Percentiles rank a stretch among this genome's conserved stretches.
Conservation (phyloP, 2,888 invertebrate species). For the Tetragonula carbonaria region DNA sequence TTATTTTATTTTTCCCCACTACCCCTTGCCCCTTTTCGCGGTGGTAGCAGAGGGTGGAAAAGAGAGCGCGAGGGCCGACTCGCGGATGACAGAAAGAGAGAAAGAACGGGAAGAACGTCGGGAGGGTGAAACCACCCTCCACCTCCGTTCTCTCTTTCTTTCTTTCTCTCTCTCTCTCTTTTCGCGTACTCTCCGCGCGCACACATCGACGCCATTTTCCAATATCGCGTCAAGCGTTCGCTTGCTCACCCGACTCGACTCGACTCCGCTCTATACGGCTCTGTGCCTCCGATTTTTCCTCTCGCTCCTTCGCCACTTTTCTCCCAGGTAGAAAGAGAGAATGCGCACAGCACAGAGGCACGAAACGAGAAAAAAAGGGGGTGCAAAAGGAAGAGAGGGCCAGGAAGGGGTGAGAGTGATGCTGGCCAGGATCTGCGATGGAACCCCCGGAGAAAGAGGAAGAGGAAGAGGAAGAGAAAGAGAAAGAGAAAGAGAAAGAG, state of each 20-base stretch:
- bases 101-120: constrained; percentile 30
- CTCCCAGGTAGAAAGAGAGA: constrained; percentile 61
- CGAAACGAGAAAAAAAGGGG: constrained; percentile 62
- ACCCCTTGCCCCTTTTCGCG: constrained; percentile 30
- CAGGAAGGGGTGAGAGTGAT: constrained; percentile 38
- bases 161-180: not conserved
- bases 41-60: constrained; percentile 5
- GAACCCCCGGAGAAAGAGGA: constrained; percentile 1
- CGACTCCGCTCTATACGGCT: constrained; percentile 35
- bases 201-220: constrained; percentile 83
- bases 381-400: constrained; percentile 44
- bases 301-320: constrained; percentile 58
- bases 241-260: constrained; percentile 59
- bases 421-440: constrained; percentile 49
- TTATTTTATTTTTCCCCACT: constrained; percentile 82
- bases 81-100: constrained; percentile 26
- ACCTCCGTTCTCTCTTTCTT: constrained; percentile 19
- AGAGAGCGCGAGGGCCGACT: constrained; percentile 2
- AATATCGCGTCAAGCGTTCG: constrained; percentile 80
- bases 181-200: constrained; percentile 65
- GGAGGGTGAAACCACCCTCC: constrained; percentile 52
- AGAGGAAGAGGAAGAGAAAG: no score
- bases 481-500: constrained; percentile 8
- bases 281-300: constrained; percentile 24
- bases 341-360: constrained; percentile 34